Evolutionary conservation across 2,797 vertebrate species (phyloP).

Genomic region (Siniperca obscura): DNA sequence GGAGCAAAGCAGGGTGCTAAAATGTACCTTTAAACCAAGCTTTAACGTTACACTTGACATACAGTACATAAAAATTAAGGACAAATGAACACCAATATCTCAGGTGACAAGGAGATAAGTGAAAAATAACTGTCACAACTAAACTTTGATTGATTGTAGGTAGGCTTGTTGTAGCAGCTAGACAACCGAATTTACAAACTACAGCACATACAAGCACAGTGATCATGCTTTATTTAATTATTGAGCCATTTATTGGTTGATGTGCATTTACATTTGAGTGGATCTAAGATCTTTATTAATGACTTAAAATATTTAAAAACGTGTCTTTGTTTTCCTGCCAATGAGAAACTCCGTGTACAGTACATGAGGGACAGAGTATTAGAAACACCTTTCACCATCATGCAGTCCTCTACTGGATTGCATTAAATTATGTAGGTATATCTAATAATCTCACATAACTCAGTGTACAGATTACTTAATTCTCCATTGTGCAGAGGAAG

Average conservation of each 20-base stretch:
- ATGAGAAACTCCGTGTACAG: neutral
- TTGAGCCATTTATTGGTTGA: neutral
- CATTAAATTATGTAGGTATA: neutral
- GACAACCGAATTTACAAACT: neutral
- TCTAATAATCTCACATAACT: neutral
- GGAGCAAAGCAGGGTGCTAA: neutral
- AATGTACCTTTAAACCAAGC: no score
- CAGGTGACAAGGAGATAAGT: neutral
- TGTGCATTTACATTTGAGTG: neutral
- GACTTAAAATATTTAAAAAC: neutral
- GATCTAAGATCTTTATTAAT: neutral
- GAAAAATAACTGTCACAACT: neutral
- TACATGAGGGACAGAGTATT: neutral
- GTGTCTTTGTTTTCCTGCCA: neutral
- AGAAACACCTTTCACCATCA: neutral
- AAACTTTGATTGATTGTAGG: neutral
- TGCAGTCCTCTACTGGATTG: neutral
- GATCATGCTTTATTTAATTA: neutral
- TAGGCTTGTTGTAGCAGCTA: neutral
- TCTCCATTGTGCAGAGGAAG: neutral
- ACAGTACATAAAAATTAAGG: neutral
- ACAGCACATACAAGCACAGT: neutral
- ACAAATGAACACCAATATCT: neutral
- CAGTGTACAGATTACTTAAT: neutral
- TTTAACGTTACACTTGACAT: neutral